phyloP scores from a whole-genome alignment of 2,113 vertebrate species.

The Barbus barbus region DNA sequence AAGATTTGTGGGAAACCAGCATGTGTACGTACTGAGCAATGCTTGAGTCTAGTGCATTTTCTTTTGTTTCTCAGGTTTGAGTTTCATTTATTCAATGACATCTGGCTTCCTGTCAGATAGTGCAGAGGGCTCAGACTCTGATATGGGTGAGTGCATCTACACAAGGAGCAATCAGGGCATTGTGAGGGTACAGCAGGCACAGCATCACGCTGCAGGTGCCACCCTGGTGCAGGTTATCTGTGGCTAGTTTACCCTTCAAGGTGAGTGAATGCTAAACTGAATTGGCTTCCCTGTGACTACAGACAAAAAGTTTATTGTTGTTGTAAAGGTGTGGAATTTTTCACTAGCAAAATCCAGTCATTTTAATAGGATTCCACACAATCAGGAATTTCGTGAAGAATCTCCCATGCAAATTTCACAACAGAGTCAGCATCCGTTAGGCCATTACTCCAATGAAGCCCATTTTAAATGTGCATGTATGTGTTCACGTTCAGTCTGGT shows the following conservation, averaged over 20 bases:
- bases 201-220: slow-evolving; percentile 36
- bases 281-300: not conserved
- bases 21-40: no score
- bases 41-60: not conserved
- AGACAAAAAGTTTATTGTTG: not conserved
- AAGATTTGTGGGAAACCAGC: slow-evolving; percentile 48
- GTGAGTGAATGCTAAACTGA: not conserved
- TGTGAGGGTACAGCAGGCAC: slow-evolving; percentile 27
- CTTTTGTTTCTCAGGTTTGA: not conserved
- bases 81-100: not conserved
- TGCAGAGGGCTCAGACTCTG: no score
- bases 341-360: not conserved
- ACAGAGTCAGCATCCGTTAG: no score
- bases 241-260: not conserved
- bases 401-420: not conserved
- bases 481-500: not conserved
- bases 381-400: not conserved
- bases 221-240: slow-evolving; percentile 51
- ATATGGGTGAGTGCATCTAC: slow-evolving; percentile 38
- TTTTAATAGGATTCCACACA: not conserved
- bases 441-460: not conserved
- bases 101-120: slow-evolving; percentile 40
- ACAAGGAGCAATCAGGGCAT: slow-evolving; percentile 48
- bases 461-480: not conserved
- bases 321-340: not conserved